Conservation (phyloP, 2,888 invertebrate species). For the Acrocyrtus sp. region DNA sequence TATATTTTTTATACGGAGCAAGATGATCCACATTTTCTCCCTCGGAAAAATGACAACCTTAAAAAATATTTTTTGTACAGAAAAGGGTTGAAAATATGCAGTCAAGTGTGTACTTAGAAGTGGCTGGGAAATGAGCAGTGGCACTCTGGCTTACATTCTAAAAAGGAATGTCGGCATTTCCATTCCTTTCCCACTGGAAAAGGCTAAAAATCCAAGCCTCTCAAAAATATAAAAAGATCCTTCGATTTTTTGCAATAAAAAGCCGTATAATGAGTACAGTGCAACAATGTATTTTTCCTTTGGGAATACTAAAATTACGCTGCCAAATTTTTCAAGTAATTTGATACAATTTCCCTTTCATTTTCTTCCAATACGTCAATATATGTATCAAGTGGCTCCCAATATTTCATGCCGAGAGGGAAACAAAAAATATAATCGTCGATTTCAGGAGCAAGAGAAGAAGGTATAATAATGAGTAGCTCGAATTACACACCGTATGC, state of each 20-base stretch:
- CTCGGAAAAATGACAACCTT: too few species aligned
- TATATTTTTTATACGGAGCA: too few species aligned
- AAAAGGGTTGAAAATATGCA: too few species aligned
- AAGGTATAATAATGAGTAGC: slow-evolving; percentile 7
- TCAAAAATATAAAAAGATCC: background rate
- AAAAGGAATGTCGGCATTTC: too few species aligned
- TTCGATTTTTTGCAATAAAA: background rate
- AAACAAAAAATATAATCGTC: background rate
- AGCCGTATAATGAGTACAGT: background rate
- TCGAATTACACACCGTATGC: slow-evolving; percentile 23
- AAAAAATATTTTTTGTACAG: too few species aligned
- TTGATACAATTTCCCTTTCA: slow-evolving; percentile 16
- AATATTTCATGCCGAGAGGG: background rate
- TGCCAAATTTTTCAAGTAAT: background rate
- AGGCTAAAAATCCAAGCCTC: background rate
- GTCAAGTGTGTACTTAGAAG: too few species aligned
- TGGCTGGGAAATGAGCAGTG: too few species aligned
- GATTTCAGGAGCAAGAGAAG: background rate
- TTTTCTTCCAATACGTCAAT: too few species aligned
- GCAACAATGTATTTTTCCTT: too few species aligned
- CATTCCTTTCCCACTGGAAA: background rate
- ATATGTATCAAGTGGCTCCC: too few species aligned
- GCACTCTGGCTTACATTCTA: too few species aligned
- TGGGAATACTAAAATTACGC: background rate
- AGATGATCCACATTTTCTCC: too few species aligned